Base-by-base conservation (phyloP, 2,888 invertebrate species). In the Chrysotoxum bicinctum region DNA sequence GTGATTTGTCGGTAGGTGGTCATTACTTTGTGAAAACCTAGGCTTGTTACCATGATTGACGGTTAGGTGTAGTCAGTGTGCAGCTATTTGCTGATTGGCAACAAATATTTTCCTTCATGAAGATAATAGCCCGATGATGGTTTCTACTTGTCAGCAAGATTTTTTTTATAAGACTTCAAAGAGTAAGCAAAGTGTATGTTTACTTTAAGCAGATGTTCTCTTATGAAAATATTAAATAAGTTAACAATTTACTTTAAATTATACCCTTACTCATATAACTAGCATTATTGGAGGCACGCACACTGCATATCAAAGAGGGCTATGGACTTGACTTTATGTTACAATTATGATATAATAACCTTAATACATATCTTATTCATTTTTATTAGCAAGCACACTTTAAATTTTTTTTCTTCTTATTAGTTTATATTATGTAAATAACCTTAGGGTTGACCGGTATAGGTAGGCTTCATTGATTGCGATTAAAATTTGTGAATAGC, bases 31-130 rank as follows among this genome's bases (percentile, higher is more conserved):
- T 35, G 32, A 58, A 56, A 37, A 48, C 50, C 68, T 43, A 30
- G 21, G 68, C 75, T 84, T 50, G 84, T 84, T 84, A 84, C n/a
- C 75, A 43, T 84, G 84, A 84, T 84, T 75, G 75, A 75, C 48
- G 72, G 75, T 72, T 80, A 30, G 5, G 48, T 12, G 23, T 30
- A 62, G 7, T 26, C 32, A 9, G n/a, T 43, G 8, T 30, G 5
- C 1, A n/a, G 79, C 43, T 76, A 76, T 79, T 84, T 84, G 19
- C 54, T 66, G 75, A 84, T 84, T 79, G 64, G 43, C 62, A 70
- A 1, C 32, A 0, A 0, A 10, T 30, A 58, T 66, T 75, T 60
- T 52, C 48, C 37, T 32, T 12, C 72, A 40, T 35, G 40, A 30
- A 52, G 19, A 3, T 68, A 72, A 78, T 70, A 62, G 56, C 50